Evolutionary conservation across 64 coral and sea anemone genomes (phyloP), one percentile per base, ranked within the genome.

Genomic region (Hydrozoanthus tunicans): DNA sequence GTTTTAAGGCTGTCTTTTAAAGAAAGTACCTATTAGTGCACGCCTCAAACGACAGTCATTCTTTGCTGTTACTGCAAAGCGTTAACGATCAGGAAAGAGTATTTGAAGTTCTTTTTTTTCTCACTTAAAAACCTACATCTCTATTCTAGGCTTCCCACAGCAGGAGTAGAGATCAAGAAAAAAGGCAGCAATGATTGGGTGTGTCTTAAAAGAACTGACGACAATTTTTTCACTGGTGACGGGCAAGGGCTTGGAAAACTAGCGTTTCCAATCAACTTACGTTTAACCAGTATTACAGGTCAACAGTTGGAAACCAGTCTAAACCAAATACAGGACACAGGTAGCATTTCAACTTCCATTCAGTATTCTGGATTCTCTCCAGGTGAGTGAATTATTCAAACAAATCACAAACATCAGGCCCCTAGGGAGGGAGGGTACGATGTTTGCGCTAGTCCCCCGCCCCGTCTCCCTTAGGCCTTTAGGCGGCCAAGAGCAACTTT

Each of bases 81-180:
- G 32, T 43, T 1, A 43, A 14, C 13, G 23, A 12, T 69, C 13
- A 3, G 6, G 23, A 69, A 69, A 69, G 1, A 20, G 15, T 3
- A 17, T 69, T 20, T 24, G 15, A 1, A n/a, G 15, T 6, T 23
- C 6, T 7, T 24, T 13, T 69, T 17, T 14, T 13, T 5, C 65
- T n/a, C 20, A 5, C 14, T 69, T 69, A 13, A 5, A 13, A 69
- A 69, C 14, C 6, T 1, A 73, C 10, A n/a, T 56, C 10, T 72
- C 11, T 7, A 3, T 15, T 86, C 6, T 52, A 86, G 83, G 54
- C 66, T 86, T 56, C 83, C 83, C 23, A 73, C 83, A n/a, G 83
- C 83, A 55, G 83, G 83, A 73, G 54, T 86, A 10, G 83, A 86
- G 54, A 58, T 86, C 7, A 86, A 86, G 66, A 86, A 53, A 53